Evolutionary conservation across 2,797 vertebrate species (phyloP), one percentile per base, ranked within the genome.

Genomic region (Myiotriccus ornatus): DNA sequence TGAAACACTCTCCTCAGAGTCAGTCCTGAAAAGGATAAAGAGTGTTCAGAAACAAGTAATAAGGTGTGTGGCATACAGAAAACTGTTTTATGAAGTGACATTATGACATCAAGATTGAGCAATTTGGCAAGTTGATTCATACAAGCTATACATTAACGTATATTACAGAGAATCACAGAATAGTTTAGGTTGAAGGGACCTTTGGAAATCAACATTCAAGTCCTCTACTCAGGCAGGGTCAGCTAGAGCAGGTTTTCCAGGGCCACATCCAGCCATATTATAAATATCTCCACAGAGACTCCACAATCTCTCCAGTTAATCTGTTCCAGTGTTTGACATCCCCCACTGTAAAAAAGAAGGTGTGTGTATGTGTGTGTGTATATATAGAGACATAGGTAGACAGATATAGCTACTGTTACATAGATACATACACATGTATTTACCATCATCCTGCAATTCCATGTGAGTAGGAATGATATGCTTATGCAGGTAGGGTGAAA

Each of bases 321-420:
- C 50, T 41, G 3, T 56, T 44, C 52, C 14, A 46, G 35, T n/a
- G 56, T n/a, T 75, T 82, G 47, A 50, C 27, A 27, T 18, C 8
- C 4, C 3, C 43, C 5, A n/a, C 1, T 27, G 7, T 37, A 34
- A 73, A 44, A 81, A 63, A 39, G 5, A 13, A 9, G 1, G 3
- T 1, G 2, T 24, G 34, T 25, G 34, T 11, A 17, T 8, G 32
- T n/a, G 9, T 6, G 0, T 2, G 0, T 8, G 30, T 2, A 25
- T 4, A 22, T 12, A 64, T 5, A 64, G 7, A 49, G 20, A 34
- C 13, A 16, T 1, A 46, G 27, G 9, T 15, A 67, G 9, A n/a
- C 3, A 39, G 44, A 32, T 32, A 14, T 1, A 53, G 27, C 21
- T 57, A n/a, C 4, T 25, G 13, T 35, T 65, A 27, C 24, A 22